A percentile compares a stretch with the other conserved stretches of the same genome.
Evolutionary conservation across 2,113 vertebrate genomes (phyloP).

Genomic region (Ivindomyrus marchei): DNA sequence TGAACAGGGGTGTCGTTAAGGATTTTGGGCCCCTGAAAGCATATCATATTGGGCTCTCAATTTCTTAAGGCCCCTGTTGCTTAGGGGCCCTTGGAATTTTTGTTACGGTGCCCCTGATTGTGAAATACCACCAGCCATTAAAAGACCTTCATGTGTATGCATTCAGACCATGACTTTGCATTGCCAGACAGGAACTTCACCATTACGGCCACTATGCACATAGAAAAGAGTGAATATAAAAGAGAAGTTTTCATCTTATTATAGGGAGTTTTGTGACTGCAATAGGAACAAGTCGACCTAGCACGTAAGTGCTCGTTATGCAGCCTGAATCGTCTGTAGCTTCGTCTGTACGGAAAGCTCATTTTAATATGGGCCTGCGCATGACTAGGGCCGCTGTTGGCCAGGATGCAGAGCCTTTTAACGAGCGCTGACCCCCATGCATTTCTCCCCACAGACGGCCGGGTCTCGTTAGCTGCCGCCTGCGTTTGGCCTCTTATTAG

Average conservation of each 20-base stretch:
- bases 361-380: neutral
- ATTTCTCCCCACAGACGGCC: neutral
- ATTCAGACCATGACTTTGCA: neutral
- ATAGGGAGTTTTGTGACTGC: neutral
- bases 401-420: neutral
- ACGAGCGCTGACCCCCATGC: neutral
- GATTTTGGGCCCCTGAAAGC: neutral
- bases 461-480: neutral
- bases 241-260: neutral
- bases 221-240: neutral
- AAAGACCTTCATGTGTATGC: neutral
- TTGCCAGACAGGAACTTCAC: neutral
- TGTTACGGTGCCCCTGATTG: neutral
- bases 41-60: neutral
- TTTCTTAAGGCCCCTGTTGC: neutral
- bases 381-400: neutral
- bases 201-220: neutral
- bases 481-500: neutral
- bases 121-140: neutral
- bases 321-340: too few species aligned
- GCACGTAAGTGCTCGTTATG: neutral
- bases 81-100: too few species aligned
- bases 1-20: neutral
- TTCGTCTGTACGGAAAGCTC: neutral
- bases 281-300: neutral